Percentiles rank a stretch among this genome's conserved stretches.
Conservation (phyloP, 2,797 vertebrate genomes). For the Melanotaenia maccullochi region DNA sequence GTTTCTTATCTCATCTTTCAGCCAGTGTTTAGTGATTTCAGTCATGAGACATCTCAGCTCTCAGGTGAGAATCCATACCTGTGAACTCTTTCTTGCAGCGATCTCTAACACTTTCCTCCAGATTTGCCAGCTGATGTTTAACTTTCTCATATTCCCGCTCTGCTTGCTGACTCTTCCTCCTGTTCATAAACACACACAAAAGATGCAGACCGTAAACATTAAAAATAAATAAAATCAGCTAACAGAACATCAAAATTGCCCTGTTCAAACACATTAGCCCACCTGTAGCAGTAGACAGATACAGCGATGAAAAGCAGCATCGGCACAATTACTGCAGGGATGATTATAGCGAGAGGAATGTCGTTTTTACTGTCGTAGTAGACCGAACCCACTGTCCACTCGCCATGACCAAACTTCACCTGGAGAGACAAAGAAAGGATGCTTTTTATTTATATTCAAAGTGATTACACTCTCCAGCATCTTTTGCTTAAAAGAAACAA, state of each 20-base stretch:
- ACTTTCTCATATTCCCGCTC: constrained; percentile 98
- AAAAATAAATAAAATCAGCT: not conserved
- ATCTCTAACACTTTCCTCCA: constrained; percentile 97
- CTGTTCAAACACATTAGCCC: accelerated
- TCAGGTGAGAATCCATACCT: constrained; percentile 75
- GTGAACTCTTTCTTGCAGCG: constrained; percentile 99
- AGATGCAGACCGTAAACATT: not conserved
- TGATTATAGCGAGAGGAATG: constrained; percentile 89
- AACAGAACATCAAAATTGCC: not conserved
- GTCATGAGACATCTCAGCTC: not conserved
- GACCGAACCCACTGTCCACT: constrained; percentile 90
- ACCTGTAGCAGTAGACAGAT: constrained; percentile 96
- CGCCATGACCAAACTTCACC: constrained; percentile 91
- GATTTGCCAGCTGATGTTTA: constrained; percentile 91
- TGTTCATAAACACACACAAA: constrained; percentile 44
- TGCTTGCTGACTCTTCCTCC: constrained; percentile 96
- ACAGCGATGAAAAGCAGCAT: constrained; percentile 90
- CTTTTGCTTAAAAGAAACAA: not conserved
- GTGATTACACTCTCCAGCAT: not conserved
- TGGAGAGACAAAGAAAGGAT: constrained; percentile 51
- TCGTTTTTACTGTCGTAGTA: constrained; percentile 86
- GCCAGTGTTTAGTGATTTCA: not conserved
- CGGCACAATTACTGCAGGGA: constrained; percentile 91
- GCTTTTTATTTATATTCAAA: not conserved
- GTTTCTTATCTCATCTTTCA: not conserved